A percentile compares a stretch with the other conserved stretches of the same genome.
These are phyloP conservation scores for Sminthopsis crassicaudata DNA, from an alignment of 2,113 vertebrate species.

Conservation along the genomic window DNA sequence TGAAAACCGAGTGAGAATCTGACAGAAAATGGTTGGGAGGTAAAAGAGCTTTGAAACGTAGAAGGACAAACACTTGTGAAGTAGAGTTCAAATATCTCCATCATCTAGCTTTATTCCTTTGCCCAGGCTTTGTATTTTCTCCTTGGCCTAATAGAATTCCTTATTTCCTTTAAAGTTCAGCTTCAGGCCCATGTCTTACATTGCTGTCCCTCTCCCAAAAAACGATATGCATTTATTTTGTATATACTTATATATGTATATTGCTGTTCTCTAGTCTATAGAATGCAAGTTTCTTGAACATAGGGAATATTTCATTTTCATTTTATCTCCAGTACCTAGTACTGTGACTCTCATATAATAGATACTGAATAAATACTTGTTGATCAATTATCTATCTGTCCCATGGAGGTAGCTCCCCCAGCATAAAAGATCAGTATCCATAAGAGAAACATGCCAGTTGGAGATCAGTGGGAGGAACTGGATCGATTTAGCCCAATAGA, in stretches of 20 bases:
- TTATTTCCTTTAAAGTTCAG: neutral
- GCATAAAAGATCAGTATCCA: neutral
- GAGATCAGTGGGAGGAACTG: neutral
- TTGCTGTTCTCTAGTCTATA: neutral
- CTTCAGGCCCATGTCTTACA: neutral
- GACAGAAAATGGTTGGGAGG: neutral
- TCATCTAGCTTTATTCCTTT: neutral
- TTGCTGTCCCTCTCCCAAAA: neutral
- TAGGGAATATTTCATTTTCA: neutral
- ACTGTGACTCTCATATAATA: neutral
- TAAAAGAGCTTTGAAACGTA: neutral
- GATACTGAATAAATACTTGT: neutral
- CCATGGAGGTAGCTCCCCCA: neutral
- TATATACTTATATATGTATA: neutral
- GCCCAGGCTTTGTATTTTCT: neutral
- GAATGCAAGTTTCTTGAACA: neutral
- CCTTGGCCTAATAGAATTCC: neutral
- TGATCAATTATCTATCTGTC: neutral
- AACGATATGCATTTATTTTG: neutral
- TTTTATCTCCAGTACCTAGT: neutral
- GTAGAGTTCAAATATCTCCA: neutral
- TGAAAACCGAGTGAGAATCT: neutral
- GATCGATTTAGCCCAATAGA: neutral
- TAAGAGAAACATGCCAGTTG: neutral
- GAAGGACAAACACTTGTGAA: neutral